Conservation (phyloP, 2,113 vertebrate species). For the Solea senegalensis region DNA sequence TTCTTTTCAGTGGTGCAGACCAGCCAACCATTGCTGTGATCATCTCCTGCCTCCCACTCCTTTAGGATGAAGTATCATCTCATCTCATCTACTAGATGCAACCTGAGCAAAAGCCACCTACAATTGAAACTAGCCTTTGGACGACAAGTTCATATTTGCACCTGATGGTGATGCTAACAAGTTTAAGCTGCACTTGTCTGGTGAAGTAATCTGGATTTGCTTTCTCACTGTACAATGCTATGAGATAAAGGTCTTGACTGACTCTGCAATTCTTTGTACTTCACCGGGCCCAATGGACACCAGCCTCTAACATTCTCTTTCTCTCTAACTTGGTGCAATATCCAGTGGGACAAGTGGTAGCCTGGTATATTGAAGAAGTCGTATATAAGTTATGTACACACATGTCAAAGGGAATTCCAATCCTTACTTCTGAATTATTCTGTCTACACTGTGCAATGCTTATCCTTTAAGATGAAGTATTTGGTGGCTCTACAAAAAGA, state of each 20-base stretch:
- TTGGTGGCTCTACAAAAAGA: constrained; percentile 9
- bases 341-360: constrained; percentile 29
- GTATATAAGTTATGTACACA: constrained; percentile 5
- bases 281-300: constrained; percentile 30
- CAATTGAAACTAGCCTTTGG: constrained; percentile 1
- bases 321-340: constrained; percentile 22
- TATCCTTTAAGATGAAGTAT: constrained; percentile 17
- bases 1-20: constrained; percentile 75
- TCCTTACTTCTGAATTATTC: constrained; percentile 61
- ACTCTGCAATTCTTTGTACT: constrained; percentile 38
- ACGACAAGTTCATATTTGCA: constrained; percentile 2
- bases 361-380: constrained; percentile 5
- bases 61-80: constrained; percentile 59
- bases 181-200: constrained; percentile 18
- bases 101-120: constrained; percentile 36
- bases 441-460: constrained; percentile 49
- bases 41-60: constrained; percentile 73
- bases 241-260: constrained; percentile 36
- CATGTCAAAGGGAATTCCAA: constrained; percentile 44
- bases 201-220: background rate
- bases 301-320: constrained; percentile 1
- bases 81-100: constrained; percentile 32
- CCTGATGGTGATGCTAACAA: constrained; percentile 23
- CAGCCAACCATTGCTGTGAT: constrained; percentile 71
- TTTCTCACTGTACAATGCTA: constrained; percentile 19